Conservation (phyloP, 2,888 invertebrate genomes). For the Harpalus rufipes region DNA sequence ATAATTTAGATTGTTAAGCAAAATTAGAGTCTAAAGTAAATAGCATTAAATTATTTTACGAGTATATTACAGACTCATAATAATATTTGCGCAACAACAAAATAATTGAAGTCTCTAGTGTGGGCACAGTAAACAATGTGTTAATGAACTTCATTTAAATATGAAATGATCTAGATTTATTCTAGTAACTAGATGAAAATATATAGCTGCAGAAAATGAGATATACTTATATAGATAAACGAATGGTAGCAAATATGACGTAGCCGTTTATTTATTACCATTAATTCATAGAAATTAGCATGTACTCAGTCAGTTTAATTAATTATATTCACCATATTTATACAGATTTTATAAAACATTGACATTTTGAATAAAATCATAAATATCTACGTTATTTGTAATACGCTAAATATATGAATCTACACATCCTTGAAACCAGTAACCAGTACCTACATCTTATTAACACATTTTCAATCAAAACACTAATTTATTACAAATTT, state of each 20-base stretch:
- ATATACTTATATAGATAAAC: constrained; percentile 23
- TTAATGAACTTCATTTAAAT: constrained; percentile 38
- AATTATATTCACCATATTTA: constrained; percentile 34
- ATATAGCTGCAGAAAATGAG: not conserved
- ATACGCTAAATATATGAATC: constrained; percentile 29
- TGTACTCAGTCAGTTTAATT: constrained; percentile 11
- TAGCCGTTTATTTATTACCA: constrained; percentile 16
- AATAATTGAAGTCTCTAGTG: not conserved
- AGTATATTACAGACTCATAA: too few species aligned
- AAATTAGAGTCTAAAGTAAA: too few species aligned
- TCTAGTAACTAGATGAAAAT: constrained; percentile 20
- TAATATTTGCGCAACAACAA: not conserved
- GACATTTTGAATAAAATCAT: constrained; percentile 30
- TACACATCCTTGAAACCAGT: not conserved
- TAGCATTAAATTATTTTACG: too few species aligned
- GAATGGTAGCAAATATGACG: constrained; percentile 36
- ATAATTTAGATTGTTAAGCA: too few species aligned
- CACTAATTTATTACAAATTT: not conserved
- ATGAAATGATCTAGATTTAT: constrained; percentile 18
- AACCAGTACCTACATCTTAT: too few species aligned
- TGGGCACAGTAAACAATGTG: not conserved
- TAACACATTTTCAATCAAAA: constrained; percentile 8
- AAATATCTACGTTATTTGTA: constrained; percentile 38
- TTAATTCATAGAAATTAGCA: constrained; percentile 41
- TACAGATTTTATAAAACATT: constrained; percentile 35